phyloP scores from a whole-genome alignment of 2,888 invertebrate genomes.

The Hypolimnas misippus region DNA sequence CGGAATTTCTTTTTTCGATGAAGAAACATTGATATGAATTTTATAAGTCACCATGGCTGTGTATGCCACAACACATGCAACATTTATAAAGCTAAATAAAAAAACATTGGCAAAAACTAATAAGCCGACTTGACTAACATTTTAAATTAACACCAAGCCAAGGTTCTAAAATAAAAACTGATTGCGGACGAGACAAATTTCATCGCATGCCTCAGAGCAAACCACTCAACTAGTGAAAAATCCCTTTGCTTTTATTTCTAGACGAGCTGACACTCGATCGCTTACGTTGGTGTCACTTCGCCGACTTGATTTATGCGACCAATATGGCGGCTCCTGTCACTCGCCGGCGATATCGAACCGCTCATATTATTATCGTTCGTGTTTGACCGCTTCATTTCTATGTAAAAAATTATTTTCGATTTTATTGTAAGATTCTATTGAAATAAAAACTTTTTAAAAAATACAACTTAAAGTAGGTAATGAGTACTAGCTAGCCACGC shows the following conservation, averaged over 20 bases:
- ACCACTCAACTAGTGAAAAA: slow-evolving; percentile 79
- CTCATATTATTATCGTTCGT: slow-evolving; percentile 61
- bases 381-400: slow-evolving; percentile 45
- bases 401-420: slow-evolving; percentile 18
- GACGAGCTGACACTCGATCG: slow-evolving; percentile 80
- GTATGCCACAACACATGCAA: too few species aligned
- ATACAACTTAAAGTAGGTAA: too few species aligned
- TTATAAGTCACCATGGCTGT: too few species aligned
- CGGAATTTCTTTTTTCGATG: too few species aligned
- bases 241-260: slow-evolving; percentile 79
- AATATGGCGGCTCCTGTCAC: slow-evolving; percentile 80
- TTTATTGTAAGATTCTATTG: background rate
- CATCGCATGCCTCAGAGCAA: slow-evolving; percentile 73
- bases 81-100: too few species aligned
- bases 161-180: slow-evolving; percentile 46
- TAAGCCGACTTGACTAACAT: background rate
- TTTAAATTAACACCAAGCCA: slow-evolving; percentile 28
- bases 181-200: slow-evolving; percentile 70
- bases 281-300: slow-evolving; percentile 79
- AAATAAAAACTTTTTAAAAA: too few species aligned
- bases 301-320: slow-evolving; percentile 82
- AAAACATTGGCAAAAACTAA: background rate
- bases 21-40: too few species aligned
- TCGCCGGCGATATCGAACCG: slow-evolving; percentile 72
- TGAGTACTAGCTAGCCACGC: too few species aligned